Evolutionary conservation across 2,797 vertebrate species (phyloP), one percentile per base, ranked within the genome.

Genomic region (Hydrocynus forskahlii): DNA sequence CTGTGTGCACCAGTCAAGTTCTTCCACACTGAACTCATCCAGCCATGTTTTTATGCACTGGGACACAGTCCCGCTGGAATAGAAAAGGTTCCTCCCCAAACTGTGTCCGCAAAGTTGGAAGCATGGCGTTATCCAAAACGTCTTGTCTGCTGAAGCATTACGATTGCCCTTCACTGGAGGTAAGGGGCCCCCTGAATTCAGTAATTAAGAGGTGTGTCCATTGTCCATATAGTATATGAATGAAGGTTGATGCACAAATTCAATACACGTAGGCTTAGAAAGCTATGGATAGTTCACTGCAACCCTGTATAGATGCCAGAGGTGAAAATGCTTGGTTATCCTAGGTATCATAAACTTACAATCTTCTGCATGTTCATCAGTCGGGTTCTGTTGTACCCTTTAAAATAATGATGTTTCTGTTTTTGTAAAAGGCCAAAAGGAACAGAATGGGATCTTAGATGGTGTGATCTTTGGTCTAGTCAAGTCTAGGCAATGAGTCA

Each of bases 401-500:
- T 67, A 1, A n/a, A 67, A 35, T 16, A 45, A 0, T 57, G 17
- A n/a, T 62, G 14, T 16, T 5, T 62, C 8, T 73, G 12, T 45
- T 50, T 21, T 13, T 43, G 12, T 25, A 29, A 63, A 70, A 63
- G 17, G 21, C 9, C 50, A 8, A 35, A 48, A 12, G 50, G 35
- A 64, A 55, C 50, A n/a, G 25, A 40, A 57, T 38, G 23, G 14
- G 43, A 38, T 59, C 13, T 50, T 75, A 50, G 48, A 70, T 63
- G 43, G 38, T 17, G 12, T 23, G 21, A 23, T 50, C 25, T 68
- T 81, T 74, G 50, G 14, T 59, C 48, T 64, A 40, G 62, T 12
- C n/a, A 38, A 38, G 72, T 75, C 67, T 14, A 50, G 38, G 75
- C 19, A 38, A 59, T 66, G 59, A 77, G 23, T 73, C 80, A 57